Evolutionary conservation across 2,888 invertebrate genomes (phyloP).

Genomic region (Dascillus cervinus): DNA sequence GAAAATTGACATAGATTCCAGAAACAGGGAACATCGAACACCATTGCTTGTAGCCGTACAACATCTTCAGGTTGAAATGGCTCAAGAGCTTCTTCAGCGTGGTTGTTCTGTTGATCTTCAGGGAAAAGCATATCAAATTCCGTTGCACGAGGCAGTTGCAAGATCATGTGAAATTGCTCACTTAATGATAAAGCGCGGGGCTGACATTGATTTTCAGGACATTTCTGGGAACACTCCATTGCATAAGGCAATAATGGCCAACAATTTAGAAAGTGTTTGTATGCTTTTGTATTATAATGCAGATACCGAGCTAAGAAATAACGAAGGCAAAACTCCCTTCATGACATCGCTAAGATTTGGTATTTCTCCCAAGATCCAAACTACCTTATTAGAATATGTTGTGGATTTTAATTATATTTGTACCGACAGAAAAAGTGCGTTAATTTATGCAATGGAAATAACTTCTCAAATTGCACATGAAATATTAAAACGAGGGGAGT

Average conservation of each 20-base stretch:
- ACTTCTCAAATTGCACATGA: not conserved
- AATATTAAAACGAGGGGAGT: not conserved
- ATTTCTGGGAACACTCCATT: not conserved
- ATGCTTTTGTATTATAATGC: constrained; percentile 1
- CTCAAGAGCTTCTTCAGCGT: too few species aligned
- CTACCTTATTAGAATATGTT: not conserved
- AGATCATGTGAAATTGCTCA: too few species aligned
- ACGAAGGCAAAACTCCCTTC: too few species aligned
- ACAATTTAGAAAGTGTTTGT: not conserved
- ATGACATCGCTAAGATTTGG: too few species aligned
- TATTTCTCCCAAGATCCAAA: not conserved
- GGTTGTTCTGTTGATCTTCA: not conserved
- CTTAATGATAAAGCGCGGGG: not conserved
- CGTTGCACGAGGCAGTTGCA: constrained; percentile 25
- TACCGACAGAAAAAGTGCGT: not conserved
- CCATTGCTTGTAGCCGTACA: too few species aligned
- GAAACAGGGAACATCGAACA: too few species aligned
- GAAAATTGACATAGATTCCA: too few species aligned
- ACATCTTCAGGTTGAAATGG: too few species aligned
- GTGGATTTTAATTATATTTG: not conserved
- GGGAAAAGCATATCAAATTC: constrained; percentile 11
- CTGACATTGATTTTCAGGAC: not conserved
- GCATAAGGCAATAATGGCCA: not conserved
- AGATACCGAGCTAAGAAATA: not conserved
- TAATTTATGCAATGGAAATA: too few species aligned